phyloP scores from a whole-genome alignment of 2,113 vertebrate species.

The Boleophthalmus pectinirostris region DNA sequence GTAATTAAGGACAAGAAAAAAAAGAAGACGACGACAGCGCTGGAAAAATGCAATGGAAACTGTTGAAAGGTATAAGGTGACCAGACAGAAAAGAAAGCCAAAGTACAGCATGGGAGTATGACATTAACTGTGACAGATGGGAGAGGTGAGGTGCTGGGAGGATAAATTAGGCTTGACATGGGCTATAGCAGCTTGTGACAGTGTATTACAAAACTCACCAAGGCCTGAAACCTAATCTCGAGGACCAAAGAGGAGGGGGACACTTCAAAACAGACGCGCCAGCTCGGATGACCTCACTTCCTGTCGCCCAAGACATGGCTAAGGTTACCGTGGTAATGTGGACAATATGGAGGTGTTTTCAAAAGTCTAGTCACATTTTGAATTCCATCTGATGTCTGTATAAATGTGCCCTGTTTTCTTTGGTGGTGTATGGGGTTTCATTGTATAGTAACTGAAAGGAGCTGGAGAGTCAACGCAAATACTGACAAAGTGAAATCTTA shows the following conservation, averaged over 20 bases:
- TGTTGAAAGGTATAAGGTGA: slow-evolving; percentile 31
- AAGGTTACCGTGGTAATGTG: slow-evolving; percentile 57
- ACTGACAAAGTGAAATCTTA: no score
- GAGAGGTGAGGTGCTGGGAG: slow-evolving; percentile 25
- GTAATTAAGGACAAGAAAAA: background rate
- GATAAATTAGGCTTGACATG: slow-evolving; percentile 63
- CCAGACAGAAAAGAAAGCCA: slow-evolving; percentile 15
- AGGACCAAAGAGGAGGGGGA: slow-evolving; percentile 53
- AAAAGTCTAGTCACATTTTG: background rate
- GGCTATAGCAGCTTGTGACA: slow-evolving; percentile 68
- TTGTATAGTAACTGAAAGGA: no score
- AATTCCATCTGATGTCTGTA: background rate
- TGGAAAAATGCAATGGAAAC: slow-evolving; percentile 27
- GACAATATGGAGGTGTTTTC: slow-evolving; percentile 55
- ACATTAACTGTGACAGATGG: slow-evolving; percentile 64
- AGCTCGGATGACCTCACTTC: slow-evolving; percentile 61
- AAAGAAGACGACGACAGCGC: slow-evolving; percentile 18
- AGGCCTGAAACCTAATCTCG: slow-evolving; percentile 68
- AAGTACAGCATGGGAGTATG: slow-evolving; percentile 33
- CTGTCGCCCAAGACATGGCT: slow-evolving; percentile 41
- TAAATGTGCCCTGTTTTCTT: no score
- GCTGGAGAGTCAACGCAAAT: no score
- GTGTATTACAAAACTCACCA: slow-evolving; percentile 66
- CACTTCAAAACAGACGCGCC: slow-evolving; percentile 54
- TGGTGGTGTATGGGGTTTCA: no score